Percentiles rank a stretch among this genome's conserved stretches.
Conservation (phyloP, 2,113 vertebrate species). For the Platichthys stellatus region DNA sequence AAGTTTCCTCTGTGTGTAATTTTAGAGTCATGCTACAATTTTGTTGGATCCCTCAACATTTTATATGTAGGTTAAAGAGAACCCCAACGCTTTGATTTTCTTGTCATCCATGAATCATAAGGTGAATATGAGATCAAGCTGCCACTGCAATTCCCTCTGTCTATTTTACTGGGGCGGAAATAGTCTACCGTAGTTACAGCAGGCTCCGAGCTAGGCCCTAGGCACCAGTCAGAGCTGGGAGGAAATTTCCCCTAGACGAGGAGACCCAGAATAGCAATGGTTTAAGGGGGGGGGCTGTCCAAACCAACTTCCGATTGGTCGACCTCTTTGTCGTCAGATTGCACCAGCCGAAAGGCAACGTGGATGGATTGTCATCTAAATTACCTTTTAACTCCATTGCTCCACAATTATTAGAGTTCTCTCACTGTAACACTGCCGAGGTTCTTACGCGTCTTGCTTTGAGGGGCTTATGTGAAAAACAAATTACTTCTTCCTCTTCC, state of each 20-base stretch:
- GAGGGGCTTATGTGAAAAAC: slow-evolving; percentile 26
- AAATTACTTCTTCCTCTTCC: slow-evolving; percentile 37
- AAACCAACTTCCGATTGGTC: slow-evolving; percentile 53
- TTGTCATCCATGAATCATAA: slow-evolving; percentile 37
- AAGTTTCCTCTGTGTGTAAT: not conserved
- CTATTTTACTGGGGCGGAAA: slow-evolving; percentile 44
- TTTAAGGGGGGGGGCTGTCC: slow-evolving; percentile 38
- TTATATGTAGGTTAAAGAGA: slow-evolving; percentile 14
- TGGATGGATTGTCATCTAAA: slow-evolving; percentile 4
- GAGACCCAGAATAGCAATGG: slow-evolving; percentile 48
- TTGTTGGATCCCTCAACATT: slow-evolving; percentile 1
- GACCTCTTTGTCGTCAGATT: slow-evolving; percentile 30
- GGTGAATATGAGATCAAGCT: slow-evolving; percentile 61
- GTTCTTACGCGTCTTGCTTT: slow-evolving; percentile 18
- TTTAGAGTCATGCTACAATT: not conserved
- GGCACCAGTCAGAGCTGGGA: slow-evolving; percentile 59
- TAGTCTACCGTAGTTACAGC: slow-evolving; percentile 45
- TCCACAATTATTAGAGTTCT: slow-evolving; percentile 8
- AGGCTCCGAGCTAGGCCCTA: slow-evolving; percentile 53
- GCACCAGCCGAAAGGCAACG: slow-evolving; percentile 10
- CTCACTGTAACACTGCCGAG: not conserved
- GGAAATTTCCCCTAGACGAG: slow-evolving; percentile 42
- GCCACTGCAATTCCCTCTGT: slow-evolving; percentile 31
- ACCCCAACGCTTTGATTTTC: slow-evolving; percentile 31
- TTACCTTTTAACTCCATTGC: slow-evolving; percentile 27